Conservation (phyloP, 2,113 vertebrate species). For the Actenoides lindsayi region DNA sequence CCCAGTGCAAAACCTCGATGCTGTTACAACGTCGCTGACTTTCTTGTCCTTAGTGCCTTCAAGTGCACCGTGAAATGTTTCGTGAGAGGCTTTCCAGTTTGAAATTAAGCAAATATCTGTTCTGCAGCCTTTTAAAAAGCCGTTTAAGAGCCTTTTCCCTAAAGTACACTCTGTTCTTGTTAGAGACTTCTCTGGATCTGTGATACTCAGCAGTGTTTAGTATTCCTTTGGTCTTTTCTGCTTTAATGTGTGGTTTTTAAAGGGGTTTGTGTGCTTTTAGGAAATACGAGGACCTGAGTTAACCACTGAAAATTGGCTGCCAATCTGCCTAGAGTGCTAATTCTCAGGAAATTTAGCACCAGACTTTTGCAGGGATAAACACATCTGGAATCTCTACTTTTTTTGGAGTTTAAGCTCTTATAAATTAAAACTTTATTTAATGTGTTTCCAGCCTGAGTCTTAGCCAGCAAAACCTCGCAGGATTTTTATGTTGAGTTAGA, state of each 20-base stretch:
- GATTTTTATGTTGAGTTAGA: neutral
- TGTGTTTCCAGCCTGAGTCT: conserved; percentile 8
- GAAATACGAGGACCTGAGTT: neutral
- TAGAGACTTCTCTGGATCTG: neutral
- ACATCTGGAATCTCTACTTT: conserved; percentile 42
- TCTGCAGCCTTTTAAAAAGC: neutral
- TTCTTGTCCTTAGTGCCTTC: neutral
- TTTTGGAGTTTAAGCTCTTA: neutral
- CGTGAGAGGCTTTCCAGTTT: neutral
- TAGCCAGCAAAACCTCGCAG: neutral
- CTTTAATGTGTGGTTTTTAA: conserved; percentile 3
- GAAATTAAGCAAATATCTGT: conserved; percentile 14
- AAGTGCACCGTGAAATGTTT: neutral
- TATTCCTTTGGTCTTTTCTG: neutral
- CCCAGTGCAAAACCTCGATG: neutral
- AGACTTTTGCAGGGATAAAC: conserved; percentile 25
- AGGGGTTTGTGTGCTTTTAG: neutral
- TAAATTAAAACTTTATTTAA: conserved; percentile 24
- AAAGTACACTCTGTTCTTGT: neutral
- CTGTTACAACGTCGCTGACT: neutral
- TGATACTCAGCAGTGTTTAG: neutral
- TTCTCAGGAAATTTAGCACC: conserved; percentile 62
- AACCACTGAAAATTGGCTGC: conserved; percentile 30
- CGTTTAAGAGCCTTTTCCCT: neutral
- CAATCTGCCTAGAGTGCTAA: conserved; percentile 35